Evolutionary conservation across 2,888 invertebrate species (phyloP), one percentile per base, ranked within the genome.

Genomic region (Cinara cedri): DNA sequence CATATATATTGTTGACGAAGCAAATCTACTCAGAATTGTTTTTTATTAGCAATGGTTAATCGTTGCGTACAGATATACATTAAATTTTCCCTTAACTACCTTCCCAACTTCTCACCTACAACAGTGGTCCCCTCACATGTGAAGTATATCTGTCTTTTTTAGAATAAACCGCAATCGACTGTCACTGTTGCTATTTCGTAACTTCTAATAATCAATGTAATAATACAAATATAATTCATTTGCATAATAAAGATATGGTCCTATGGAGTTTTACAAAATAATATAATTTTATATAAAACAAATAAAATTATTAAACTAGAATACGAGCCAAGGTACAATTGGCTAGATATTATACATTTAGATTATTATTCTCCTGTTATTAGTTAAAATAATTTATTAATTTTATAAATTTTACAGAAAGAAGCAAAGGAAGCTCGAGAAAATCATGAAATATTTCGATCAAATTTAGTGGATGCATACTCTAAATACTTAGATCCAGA

Each of bases 401-500:
- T 1, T 71, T 42, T 44, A 0, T 42, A 13, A 26, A n/a, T 72
- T 57, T 60, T 11, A 26, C 70, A 78, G 70, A 62, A 70, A 42
- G 49, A 60, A 19, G 60, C 68, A 21, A 78, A 68, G 51, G 60
- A 78, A 60, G 34, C 21, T 2, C 60, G 60, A 1, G 68, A 70
- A 70, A 34, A 62, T 51, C 78, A 42, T 21, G 78, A 78, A 21
- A 1, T 34, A 42, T 78, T 70, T 14, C 78, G 78, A 0, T 49
- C 78, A 42, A 78, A 78, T 60, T 78, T 78, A 24, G 70, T 78
- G 24, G 57, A 60, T 0, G 68, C 49, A 11, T 78, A 78, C 24
- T 66, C 68, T 1, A 68, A 78, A 24, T 68, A 78, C 9, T 1
- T 68, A 42, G 68, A 78, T 16, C 13, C 51, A 21, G 60, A 21